Evolutionary conservation across 1,140 invertebrate species (phyloP).

Genomic region (Pseudoatta argentina): DNA sequence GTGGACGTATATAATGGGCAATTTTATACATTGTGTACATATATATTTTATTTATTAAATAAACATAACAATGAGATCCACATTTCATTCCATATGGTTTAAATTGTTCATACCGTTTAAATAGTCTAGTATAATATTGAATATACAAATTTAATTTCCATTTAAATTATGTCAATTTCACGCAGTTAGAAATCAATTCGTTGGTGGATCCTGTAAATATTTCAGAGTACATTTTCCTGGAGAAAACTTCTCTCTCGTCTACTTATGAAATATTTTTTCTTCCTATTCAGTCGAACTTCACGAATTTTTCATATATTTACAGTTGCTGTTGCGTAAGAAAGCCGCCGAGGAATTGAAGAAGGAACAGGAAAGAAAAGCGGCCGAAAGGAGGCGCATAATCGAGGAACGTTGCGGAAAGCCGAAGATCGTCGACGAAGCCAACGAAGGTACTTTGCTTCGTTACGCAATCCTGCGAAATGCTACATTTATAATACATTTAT

Average conservation of each 20-base stretch:
- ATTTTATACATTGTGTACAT: not conserved
- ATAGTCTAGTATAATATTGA: not conserved
- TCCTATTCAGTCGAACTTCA: not conserved
- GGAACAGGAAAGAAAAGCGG: conserved; percentile 99
- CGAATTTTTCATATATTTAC: conserved; percentile 15
- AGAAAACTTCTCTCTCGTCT: not conserved
- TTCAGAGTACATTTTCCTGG: not conserved
- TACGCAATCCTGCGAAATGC: not conserved
- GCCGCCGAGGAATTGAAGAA: conserved; percentile 99
- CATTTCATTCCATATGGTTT: not conserved
- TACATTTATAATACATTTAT: not conserved
- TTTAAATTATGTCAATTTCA: conserved; percentile 41
- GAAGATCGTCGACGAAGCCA: conserved; percentile 95
- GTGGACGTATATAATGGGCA: not conserved
- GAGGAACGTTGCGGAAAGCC: conserved; percentile 97
- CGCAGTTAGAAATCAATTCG: not conserved
- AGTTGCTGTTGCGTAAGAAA: conserved; percentile 99
- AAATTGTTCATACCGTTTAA: conserved; percentile 37
- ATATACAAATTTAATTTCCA: conserved; percentile 17
- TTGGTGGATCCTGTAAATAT: not conserved
- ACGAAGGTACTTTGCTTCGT: conserved; percentile 91
- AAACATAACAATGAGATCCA: conserved; percentile 25
- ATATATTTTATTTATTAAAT: conserved; percentile 5
- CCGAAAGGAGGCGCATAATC: conserved; percentile 98
- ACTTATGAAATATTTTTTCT: not conserved